These are phyloP conservation scores for Archivesica marissinica DNA, from an alignment of 1,140 invertebrate species.

Conservation along the genomic window DNA sequence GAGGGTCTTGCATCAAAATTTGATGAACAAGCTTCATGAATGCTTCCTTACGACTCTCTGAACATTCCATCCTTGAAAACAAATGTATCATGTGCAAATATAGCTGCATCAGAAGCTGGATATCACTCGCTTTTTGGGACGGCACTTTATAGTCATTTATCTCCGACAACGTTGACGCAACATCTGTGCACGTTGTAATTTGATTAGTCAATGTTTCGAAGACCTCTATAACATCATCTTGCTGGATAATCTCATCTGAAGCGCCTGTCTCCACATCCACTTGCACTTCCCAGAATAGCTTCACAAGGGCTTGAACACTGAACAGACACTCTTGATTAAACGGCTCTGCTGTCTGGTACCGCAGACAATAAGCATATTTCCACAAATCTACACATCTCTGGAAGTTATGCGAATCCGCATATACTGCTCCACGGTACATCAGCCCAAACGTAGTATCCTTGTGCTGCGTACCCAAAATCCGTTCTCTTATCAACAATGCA, in stretches of 20 bases:
- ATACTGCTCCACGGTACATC: constrained; percentile 95
- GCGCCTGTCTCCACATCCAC: constrained; percentile 77
- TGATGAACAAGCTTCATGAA: constrained; percentile 86
- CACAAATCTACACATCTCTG: constrained; percentile 95
- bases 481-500: constrained; percentile 94
- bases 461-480: constrained; percentile 96
- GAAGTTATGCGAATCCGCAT: constrained; percentile 95
- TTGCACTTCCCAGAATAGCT: constrained; percentile 93
- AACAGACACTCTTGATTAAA: constrained; percentile 95
- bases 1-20: constrained; percentile 91
- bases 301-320: constrained; percentile 95
- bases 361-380: constrained; percentile 93
- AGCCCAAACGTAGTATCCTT: constrained; percentile 98
- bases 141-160: neutral
- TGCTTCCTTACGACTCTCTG: constrained; percentile 75
- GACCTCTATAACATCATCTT: constrained; percentile 90
- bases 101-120: constrained; percentile 75
- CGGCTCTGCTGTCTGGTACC: constrained; percentile 90
- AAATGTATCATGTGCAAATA: constrained; percentile 86
- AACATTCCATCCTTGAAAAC: constrained; percentile 84
- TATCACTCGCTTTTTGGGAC: constrained; percentile 52
- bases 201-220: constrained; percentile 88
- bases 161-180: neutral
- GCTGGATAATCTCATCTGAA: constrained; percentile 89
- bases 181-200: constrained; percentile 76